phyloP scores from a whole-genome alignment of 2,888 invertebrate genomes.

The Orgyia antiqua region DNA sequence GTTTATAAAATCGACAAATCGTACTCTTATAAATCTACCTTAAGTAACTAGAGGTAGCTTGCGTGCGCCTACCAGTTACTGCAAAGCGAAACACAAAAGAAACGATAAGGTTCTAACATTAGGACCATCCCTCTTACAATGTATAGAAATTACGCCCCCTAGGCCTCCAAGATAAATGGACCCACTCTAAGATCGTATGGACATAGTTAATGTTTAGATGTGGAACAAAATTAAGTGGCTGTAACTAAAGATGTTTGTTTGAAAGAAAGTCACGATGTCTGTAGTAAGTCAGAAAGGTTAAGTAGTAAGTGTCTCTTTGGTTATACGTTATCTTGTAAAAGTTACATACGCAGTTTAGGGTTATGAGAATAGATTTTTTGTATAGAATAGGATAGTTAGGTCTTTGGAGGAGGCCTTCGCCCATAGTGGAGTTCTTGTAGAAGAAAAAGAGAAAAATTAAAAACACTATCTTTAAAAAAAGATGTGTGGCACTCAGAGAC shows the following conservation, averaged over 20 bases:
- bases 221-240: slow-evolving; percentile 11
- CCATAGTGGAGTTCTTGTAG: no score
- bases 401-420: no score
- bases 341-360: no score
- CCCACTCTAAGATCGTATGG: slow-evolving; percentile 25
- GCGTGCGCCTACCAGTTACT: slow-evolving; percentile 42
- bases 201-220: slow-evolving; percentile 17
- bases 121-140: slow-evolving; percentile 40
- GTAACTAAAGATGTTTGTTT: slow-evolving; percentile 10
- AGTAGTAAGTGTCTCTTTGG: background rate
- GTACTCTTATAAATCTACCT: slow-evolving; percentile 9
- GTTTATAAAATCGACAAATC: background rate
- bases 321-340: no score
- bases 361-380: no score
- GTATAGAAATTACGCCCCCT: slow-evolving; percentile 47
- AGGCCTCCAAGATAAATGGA: slow-evolving; percentile 29
- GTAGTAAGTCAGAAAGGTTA: background rate
- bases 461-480: no score
- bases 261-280: slow-evolving; percentile 2
- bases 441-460: no score
- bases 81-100: slow-evolving; percentile 49
- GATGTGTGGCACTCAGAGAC: no score
- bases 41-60: slow-evolving; percentile 25
- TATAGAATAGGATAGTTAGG: no score
- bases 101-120: slow-evolving; percentile 46